phyloP scores from a whole-genome alignment of 2,888 invertebrate genomes.

The Coremacera marginata region DNA sequence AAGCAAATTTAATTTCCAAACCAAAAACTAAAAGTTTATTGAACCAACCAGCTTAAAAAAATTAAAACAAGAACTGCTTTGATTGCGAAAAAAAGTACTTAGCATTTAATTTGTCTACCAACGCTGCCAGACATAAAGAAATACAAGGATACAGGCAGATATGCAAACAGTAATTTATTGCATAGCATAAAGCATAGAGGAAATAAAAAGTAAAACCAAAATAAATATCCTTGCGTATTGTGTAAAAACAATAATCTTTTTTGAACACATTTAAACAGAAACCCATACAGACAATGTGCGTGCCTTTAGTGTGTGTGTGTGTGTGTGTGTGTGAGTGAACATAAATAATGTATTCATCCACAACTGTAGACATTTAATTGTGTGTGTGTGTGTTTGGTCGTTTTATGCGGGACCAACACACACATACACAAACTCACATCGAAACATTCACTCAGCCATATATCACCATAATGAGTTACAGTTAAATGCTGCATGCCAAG shows the following conservation, averaged over 20 bases:
- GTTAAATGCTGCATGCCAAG: too few relatives aligned
- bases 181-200: not conserved
- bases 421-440: not conserved
- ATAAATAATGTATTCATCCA: conserved; percentile 27
- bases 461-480: too few relatives aligned
- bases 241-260: not conserved
- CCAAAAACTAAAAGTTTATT: not conserved
- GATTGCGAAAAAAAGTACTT: not conserved
- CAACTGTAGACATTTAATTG: conserved; percentile 1
- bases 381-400: not conserved
- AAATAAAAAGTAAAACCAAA: not conserved
- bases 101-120: conserved; percentile 7
- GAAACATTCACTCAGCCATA: not conserved
- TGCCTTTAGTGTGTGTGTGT: too few relatives aligned
- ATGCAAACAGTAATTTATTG: not conserved
- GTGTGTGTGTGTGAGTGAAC: not conserved
- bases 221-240: not conserved
- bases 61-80: not conserved
- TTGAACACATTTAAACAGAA: not conserved
- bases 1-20: not conserved
- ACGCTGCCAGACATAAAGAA: conserved; percentile 5
- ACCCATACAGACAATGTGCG: not conserved
- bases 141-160: not conserved
- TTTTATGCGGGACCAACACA: not conserved
- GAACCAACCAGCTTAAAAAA: not conserved